Percentiles rank a stretch among this genome's conserved stretches.
Evolutionary conservation across 2,113 vertebrate genomes (phyloP).

Genomic region (Camarhynchus parvulus): DNA sequence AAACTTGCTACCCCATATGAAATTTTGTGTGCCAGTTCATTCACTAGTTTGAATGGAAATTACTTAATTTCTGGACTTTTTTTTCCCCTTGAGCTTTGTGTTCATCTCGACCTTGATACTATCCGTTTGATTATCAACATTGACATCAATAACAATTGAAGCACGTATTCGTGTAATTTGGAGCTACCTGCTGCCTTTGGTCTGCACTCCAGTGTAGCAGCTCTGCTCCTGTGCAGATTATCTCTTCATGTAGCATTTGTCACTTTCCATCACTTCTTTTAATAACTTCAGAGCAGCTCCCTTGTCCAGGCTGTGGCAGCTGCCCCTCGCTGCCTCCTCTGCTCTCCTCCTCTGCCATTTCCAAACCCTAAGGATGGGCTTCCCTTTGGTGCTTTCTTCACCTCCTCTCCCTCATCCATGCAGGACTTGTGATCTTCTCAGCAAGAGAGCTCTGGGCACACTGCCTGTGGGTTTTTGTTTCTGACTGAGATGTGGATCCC

Average conservation of each 20-base stretch:
- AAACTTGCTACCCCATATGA: not conserved
- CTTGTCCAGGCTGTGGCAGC: not conserved
- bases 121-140: not conserved
- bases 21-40: not conserved
- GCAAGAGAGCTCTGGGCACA: accelerated
- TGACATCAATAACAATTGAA: not conserved
- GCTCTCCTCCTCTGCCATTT: not conserved
- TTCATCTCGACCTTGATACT: not conserved
- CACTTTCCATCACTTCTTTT: not conserved
- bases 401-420: not conserved
- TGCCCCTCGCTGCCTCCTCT: not conserved
- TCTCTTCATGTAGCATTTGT: not conserved
- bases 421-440: not conserved
- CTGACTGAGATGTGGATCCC: not conserved
- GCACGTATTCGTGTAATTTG: not conserved
- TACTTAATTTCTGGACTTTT: not conserved
- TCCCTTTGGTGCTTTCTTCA: not conserved
- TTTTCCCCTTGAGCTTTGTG: not conserved
- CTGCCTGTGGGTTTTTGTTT: not conserved
- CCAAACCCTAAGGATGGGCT: not conserved
- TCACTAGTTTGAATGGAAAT: not conserved
- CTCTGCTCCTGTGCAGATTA: not conserved
- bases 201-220: not conserved
- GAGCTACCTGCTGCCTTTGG: not conserved
- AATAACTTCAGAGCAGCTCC: not conserved